Conservation (phyloP, 23 tunicate genomes). For the Styela clava region DNA sequence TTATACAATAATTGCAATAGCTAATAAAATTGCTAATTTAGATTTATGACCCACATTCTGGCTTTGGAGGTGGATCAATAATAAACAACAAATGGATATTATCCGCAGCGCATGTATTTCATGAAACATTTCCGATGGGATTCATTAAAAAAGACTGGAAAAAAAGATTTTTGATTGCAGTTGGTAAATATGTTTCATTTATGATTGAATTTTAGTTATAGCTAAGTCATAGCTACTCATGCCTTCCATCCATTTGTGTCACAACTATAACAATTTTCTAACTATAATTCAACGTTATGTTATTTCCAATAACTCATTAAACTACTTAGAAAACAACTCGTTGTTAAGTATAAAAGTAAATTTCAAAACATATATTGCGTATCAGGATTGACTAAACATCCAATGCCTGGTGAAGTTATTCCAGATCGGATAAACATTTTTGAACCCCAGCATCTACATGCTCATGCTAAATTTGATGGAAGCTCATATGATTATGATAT, state of each 20-base stretch:
- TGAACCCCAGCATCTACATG: neutral
- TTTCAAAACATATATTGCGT: too few relatives aligned
- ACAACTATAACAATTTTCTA: too few relatives aligned
- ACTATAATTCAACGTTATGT: too few relatives aligned
- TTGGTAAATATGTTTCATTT: conserved; percentile 6
- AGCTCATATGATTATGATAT: conserved; percentile 16
- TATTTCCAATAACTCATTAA: too few relatives aligned
- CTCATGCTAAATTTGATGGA: conserved; percentile 1
- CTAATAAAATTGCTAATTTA: too few relatives aligned
- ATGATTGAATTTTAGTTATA: neutral
- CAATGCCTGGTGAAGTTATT: neutral
- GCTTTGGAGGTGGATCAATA: conserved; percentile 25
- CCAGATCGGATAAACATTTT: conserved; percentile 7
- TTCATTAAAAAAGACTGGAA: neutral
- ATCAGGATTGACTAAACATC: conserved; percentile 15
- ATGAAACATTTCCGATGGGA: neutral
- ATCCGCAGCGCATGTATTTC: conserved; percentile 24
- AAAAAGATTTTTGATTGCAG: conserved; percentile 16
- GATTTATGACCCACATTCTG: conserved; percentile 10
- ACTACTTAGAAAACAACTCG: too few relatives aligned
- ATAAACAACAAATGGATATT: conserved; percentile 25
- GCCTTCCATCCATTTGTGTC: too few relatives aligned
- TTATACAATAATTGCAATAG: too few relatives aligned
- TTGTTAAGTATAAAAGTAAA: too few relatives aligned
- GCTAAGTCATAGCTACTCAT: too few relatives aligned